Conservation (phyloP, 1,140 invertebrate species). For the Zaprionus kolodkinae region DNA sequence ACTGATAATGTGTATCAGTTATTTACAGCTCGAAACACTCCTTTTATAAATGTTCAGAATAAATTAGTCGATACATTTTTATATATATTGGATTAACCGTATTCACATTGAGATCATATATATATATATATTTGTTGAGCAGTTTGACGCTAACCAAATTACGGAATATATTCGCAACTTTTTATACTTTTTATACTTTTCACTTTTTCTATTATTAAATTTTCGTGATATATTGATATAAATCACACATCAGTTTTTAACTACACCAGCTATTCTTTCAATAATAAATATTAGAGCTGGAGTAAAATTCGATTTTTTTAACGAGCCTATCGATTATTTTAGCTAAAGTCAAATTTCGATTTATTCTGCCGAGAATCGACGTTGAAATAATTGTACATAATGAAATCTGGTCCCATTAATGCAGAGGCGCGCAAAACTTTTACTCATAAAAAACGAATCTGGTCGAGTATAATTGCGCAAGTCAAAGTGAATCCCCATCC, state of each 20-base stretch:
- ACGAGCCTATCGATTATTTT: no score
- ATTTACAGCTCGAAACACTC: conserved; percentile 26
- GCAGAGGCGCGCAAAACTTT: no score
- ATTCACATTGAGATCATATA: neutral
- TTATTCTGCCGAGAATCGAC: no score
- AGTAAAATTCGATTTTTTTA: no score
- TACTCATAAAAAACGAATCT: no score
- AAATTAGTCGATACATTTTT: conserved; percentile 12
- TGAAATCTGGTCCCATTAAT: no score
- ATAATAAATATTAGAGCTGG: neutral
- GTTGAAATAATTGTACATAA: no score
- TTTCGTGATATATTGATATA: neutral
- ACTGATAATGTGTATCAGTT: conserved; percentile 14
- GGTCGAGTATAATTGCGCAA: no score
- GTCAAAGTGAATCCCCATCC: no score
- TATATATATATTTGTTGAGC: conserved; percentile 1
- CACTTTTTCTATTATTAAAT: neutral
- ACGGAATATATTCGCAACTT: neutral
- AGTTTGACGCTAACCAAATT: neutral
- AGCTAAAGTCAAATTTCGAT: no score
- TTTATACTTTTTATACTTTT: neutral
- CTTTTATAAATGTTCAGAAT: conserved; percentile 8
- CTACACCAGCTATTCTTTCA: conserved; percentile 3
- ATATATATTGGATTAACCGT: conserved; percentile 2
- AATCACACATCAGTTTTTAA: neutral